Evolutionary conservation across 2,797 vertebrate species (phyloP).

Genomic region (Prunella strophiata): DNA sequence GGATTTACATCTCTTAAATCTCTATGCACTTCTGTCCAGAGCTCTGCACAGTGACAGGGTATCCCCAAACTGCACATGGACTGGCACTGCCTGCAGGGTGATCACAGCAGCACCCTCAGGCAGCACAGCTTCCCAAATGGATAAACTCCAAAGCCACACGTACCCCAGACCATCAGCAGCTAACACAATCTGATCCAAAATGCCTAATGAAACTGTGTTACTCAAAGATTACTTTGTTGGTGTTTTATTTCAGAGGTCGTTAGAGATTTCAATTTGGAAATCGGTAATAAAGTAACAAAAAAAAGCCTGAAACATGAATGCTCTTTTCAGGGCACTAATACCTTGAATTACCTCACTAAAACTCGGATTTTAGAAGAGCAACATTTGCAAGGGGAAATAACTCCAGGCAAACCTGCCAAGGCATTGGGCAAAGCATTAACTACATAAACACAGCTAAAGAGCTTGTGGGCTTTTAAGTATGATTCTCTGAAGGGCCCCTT

Average conservation of each 20-base stretch:
- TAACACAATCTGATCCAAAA: not conserved
- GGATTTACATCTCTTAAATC: not conserved
- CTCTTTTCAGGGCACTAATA: not conserved
- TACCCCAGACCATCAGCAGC: not conserved
- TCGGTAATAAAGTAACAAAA: not conserved
- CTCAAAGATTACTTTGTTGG: not conserved
- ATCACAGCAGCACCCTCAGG: not conserved
- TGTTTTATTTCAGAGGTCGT: not conserved
- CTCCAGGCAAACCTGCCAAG: not conserved
- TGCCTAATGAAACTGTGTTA: not conserved
- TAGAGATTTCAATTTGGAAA: not conserved
- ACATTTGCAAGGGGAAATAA: not conserved
- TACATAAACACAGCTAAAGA: not conserved
- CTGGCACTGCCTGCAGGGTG: not conserved
- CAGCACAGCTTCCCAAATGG: not conserved
- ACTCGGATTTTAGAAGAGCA: not conserved
- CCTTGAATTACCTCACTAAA: not conserved
- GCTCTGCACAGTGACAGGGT: not conserved
- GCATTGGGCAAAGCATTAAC: not conserved
- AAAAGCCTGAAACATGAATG: not conserved
- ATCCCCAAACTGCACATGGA: not conserved
- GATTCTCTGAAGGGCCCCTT: not conserved
- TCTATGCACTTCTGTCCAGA: not conserved
- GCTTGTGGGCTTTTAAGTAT: not conserved
- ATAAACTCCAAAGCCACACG: fast-evolving